Evolutionary conservation across 2,797 vertebrate genomes (phyloP).

Genomic region (Miichthys miiuy): DNA sequence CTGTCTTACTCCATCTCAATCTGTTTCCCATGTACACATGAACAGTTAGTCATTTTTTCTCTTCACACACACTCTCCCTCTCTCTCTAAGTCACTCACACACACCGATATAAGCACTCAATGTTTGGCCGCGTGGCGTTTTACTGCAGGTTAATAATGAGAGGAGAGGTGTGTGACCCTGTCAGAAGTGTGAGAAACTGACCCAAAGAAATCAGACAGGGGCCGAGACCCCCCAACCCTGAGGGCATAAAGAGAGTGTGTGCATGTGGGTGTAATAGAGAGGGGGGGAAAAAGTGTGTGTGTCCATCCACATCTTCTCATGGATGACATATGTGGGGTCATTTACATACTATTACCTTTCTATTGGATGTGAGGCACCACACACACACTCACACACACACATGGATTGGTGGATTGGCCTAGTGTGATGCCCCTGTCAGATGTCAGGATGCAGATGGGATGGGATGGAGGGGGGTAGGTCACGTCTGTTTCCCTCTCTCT

Average conservation of each 20-base stretch:
- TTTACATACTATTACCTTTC: constrained; percentile 82
- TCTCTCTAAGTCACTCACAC: constrained; percentile 55
- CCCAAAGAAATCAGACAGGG: constrained; percentile 82
- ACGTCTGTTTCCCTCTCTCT: constrained; percentile 67
- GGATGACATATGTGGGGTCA: constrained; percentile 77
- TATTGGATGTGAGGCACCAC: constrained; percentile 55
- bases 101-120: constrained; percentile 46
- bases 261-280: constrained; percentile 12
- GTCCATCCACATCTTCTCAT: constrained; percentile 69
- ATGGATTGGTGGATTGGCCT: constrained; percentile 63
- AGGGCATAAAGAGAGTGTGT: constrained; percentile 63
- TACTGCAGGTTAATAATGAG: constrained; percentile 81
- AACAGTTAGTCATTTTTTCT: constrained; percentile 45
- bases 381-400: constrained; percentile 42
- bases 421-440: constrained; percentile 82
- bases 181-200: constrained; percentile 82
- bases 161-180: constrained; percentile 83
- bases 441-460: constrained; percentile 83
- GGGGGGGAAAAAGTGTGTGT: constrained; percentile 36
- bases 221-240: constrained; percentile 75
- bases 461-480: constrained; percentile 73
- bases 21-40: constrained; percentile 14
- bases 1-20: constrained; percentile 42
- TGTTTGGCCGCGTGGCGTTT: constrained; percentile 68
- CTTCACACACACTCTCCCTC: constrained; percentile 25